phyloP scores from a whole-genome alignment of 2,797 vertebrate species.

The Lepilemur ruficaudatus region DNA sequence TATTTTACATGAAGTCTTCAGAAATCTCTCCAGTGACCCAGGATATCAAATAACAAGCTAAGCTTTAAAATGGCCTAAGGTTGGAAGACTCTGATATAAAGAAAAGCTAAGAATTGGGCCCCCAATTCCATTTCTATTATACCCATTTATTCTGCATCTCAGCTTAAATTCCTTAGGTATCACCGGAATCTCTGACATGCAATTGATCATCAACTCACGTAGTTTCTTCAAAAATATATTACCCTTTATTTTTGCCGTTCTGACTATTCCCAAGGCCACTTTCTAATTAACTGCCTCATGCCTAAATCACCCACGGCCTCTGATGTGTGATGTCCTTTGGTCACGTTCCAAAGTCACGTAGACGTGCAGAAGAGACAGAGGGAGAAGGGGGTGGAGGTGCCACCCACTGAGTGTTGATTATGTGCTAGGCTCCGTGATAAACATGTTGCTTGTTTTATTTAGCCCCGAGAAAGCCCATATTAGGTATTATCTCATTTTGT shows the following conservation, averaged over 20 bases:
- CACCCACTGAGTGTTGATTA: accelerated
- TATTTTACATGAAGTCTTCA: background rate
- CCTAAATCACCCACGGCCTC: background rate
- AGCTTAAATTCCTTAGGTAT: background rate
- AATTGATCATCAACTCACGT: background rate
- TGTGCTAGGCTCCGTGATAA: background rate
- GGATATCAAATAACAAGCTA: background rate
- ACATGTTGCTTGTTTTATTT: too few relatives aligned
- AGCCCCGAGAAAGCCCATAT: background rate
- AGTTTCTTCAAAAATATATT: background rate
- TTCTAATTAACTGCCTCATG: background rate
- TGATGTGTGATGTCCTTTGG: background rate
- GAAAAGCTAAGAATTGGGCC: background rate
- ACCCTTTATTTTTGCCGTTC: background rate
- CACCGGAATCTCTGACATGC: background rate
- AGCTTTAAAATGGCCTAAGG: background rate
- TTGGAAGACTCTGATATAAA: background rate
- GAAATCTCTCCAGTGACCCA: background rate
- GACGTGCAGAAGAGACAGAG: background rate
- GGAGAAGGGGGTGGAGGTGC: too few relatives aligned
- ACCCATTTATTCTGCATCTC: background rate
- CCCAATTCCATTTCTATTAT: background rate
- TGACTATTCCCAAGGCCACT: background rate
- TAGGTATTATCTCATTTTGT: background rate
- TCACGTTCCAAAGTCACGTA: background rate